phyloP scores from a whole-genome alignment of 2,113 vertebrate genomes.

The Tympanuchus pallidicinctus region DNA sequence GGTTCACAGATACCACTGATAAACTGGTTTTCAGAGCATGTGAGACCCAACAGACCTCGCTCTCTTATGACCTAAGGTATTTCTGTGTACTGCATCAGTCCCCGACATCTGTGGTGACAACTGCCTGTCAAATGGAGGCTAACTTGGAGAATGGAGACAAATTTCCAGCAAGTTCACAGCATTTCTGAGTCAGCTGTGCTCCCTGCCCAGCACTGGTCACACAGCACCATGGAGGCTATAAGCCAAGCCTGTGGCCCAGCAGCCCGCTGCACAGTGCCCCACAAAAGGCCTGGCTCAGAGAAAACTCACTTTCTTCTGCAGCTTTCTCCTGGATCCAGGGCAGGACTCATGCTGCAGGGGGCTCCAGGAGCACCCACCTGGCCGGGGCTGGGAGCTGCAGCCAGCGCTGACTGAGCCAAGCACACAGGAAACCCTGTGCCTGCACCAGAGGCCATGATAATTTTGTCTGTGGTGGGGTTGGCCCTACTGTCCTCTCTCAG shows the following conservation, averaged over 20 bases:
- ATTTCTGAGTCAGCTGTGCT: rapidly evolving
- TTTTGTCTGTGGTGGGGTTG: rapidly evolving
- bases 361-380: constrained; percentile 17
- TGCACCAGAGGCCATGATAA: not conserved
- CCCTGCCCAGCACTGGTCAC: rapidly evolving
- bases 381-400: not conserved
- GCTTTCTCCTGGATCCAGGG: not conserved
- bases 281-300: not conserved
- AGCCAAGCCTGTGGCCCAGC: rapidly evolving
- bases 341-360: not conserved
- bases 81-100: not conserved
- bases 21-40: not conserved
- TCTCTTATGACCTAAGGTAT: rapidly evolving
- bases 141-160: rapidly evolving
- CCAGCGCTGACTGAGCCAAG: rapidly evolving
- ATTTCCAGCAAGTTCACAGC: not conserved
- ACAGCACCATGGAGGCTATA: rapidly evolving
- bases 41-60: not conserved
- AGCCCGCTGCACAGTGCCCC: rapidly evolving
- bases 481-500: not conserved
- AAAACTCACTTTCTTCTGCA: not conserved
- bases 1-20: not conserved
- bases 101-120: not conserved
- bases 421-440: not conserved
- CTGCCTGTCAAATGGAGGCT: rapidly evolving